These are phyloP conservation scores for Rapana venosa DNA, from an alignment of 2,888 invertebrate species.

Conservation along the genomic window DNA sequence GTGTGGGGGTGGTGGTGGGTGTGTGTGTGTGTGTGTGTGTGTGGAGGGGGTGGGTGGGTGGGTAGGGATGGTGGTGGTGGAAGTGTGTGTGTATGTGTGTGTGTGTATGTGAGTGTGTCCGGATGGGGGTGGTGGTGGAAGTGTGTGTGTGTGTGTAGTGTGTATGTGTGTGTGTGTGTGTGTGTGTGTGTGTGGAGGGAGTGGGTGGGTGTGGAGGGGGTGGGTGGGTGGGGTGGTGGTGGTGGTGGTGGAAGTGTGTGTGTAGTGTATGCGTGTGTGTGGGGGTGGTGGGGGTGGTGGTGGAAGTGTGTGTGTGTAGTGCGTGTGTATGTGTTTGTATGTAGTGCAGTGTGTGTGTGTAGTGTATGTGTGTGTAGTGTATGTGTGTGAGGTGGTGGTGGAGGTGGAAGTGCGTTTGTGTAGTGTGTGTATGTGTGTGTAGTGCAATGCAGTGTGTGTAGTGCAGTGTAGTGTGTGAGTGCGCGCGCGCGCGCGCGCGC, in stretches of 20 bases:
- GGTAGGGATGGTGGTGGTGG: not conserved
- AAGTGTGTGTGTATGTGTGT: not conserved
- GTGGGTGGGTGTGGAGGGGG: conserved; percentile 36
- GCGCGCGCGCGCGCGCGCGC: not conserved
- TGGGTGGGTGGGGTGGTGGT: not conserved
- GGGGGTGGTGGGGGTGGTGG: not conserved
- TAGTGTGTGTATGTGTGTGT: not conserved
- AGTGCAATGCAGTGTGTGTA: too few relatives aligned
- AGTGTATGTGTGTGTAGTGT: conserved; percentile 79
- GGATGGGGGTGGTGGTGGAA: not conserved
- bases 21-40: conserved; percentile 1
- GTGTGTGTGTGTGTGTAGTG: conserved; percentile 10
- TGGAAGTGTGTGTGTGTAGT: conserved; percentile 81
- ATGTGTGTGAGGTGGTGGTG: too few relatives aligned
- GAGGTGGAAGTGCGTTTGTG: too few relatives aligned
- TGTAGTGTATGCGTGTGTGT: conserved; percentile 36
- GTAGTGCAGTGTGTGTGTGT: conserved; percentile 35
- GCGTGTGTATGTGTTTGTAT: conserved; percentile 35
- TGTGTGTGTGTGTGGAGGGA: not conserved
- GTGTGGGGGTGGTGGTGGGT: conserved; percentile 25
- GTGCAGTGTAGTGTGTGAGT: not conserved
- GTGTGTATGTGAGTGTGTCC: not conserved
- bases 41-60: too few relatives aligned
- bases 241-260: too few relatives aligned
- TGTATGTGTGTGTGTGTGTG: not conserved